Evolutionary conservation across 2,797 vertebrate genomes (phyloP).

Genomic region (Microcaecilia unicolor): DNA sequence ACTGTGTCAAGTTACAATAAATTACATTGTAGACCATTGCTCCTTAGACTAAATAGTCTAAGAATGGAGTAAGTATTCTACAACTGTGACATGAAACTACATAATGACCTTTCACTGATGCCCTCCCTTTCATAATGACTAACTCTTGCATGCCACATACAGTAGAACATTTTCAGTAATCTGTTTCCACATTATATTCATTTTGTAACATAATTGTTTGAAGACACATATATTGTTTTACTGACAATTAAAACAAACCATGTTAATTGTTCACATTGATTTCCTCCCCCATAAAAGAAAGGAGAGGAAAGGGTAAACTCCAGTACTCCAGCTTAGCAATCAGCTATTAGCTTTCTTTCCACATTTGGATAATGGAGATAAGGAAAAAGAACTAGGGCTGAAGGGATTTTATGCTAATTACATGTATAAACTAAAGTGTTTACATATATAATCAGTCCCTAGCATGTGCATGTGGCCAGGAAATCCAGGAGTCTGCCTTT

Average conservation of each 20-base stretch:
- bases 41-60: constrained; percentile 2
- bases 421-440: constrained; percentile 7
- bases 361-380: constrained; percentile 6
- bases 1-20: constrained; percentile 31
- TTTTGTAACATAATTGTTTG: not conserved
- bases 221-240: not conserved
- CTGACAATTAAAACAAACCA: no score
- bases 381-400: constrained; percentile 5
- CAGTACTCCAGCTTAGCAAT: constrained; percentile 10
- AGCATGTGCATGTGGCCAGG: constrained; percentile 6
- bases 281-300: not conserved
- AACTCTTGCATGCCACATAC: not conserved
- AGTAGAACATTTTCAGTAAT: constrained; percentile 1
- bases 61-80: constrained; percentile 14
- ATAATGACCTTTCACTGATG: not conserved
- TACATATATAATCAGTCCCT: not conserved
- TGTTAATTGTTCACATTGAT: constrained; percentile 1
- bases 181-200: constrained; percentile 2
- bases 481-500: not conserved
- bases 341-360: constrained; percentile 3
- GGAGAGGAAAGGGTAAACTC: not conserved
- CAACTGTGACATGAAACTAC: constrained; percentile 11
- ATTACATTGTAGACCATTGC: constrained; percentile 3
- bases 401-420: constrained; percentile 16
- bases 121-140: constrained; percentile 10